phyloP scores from a whole-genome alignment of 35 echinoderm and acorn worm genomes.

The Nesometra sesokonis region DNA sequence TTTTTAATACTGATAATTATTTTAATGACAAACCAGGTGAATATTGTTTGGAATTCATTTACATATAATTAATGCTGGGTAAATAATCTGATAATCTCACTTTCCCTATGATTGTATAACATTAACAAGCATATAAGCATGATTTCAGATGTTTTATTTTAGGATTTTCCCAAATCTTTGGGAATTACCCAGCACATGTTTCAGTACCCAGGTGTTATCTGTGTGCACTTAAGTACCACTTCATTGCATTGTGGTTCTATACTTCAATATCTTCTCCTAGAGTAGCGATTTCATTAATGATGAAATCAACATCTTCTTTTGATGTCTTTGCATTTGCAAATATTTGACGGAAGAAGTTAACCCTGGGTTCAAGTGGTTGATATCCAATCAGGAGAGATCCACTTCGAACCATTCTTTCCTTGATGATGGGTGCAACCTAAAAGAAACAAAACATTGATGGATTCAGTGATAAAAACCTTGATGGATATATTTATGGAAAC shows the following conservation, averaged over 20 bases:
- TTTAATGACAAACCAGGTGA: no score
- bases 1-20: no score
- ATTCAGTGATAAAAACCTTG: neutral
- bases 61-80: no score
- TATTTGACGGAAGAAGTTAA: slow-evolving; percentile 96
- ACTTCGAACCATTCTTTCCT: slow-evolving; percentile 75
- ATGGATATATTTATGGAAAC: neutral
- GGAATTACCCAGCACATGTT: no score
- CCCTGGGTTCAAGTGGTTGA: slow-evolving; percentile 73
- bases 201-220: no score
- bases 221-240: no score
- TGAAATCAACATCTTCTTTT: slow-evolving; percentile 75
- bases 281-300: slow-evolving; percentile 81
- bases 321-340: slow-evolving; percentile 81
- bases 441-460: neutral
- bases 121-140: no score
- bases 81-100: no score
- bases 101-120: no score
- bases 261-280: slow-evolving; percentile 40
- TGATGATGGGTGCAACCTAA: slow-evolving; percentile 89
- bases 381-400: slow-evolving; percentile 91
- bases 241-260: neutral
- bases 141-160: no score
- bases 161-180: no score
- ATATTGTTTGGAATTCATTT: no score